Evolutionary conservation across 2,113 vertebrate species (phyloP), one percentile per base, ranked within the genome.

Genomic region (Siniperca knerii): DNA sequence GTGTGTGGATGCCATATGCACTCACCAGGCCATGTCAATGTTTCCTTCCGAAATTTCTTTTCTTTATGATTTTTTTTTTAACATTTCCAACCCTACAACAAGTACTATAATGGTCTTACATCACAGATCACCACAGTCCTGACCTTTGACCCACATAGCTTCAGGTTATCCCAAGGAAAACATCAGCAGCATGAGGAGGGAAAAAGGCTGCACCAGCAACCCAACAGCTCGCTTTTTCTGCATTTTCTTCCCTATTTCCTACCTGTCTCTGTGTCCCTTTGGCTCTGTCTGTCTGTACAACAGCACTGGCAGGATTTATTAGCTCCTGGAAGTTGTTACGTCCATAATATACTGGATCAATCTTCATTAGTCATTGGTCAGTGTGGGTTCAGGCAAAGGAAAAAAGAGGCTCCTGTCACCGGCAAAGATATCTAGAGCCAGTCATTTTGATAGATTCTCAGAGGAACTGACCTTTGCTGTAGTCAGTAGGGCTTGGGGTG

Each of bases 331-430:
- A 89, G 81, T 87, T 83, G 83, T 89, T 89, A 82, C 85, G 57
- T 77, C 75, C 50, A 81, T 87, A 91, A 90, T 89, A 86, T 48
- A 85, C 73, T 66, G 71, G 46, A 93, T 94, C 88, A 78, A 88
- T 92, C 91, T 91, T 94, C 91, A 90, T 93, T 92, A 93, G 86
- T 94, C 89, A 92, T 42, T 89, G 90, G 83, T 85, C 67, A 65
- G 73, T 7, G 54, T 74, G 42, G 82, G 77, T 84, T 90, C 83
- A 72, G 60, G n/a, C 73, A 69, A 52, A 60, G 48, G 48, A n/a
- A 91, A 82, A 91, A 90, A 90, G 68, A 80, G 44, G 48, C 60
- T 82, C 71, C 90, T 85, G 90, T 91, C 85, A 85, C 79, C 18
- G 33, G 62, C 37, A 37, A 67, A 86, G 90, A 93, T 92, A 90